Evolutionary conservation across 2,113 vertebrate species (phyloP).

Genomic region (Fulmarus glacialis): DNA sequence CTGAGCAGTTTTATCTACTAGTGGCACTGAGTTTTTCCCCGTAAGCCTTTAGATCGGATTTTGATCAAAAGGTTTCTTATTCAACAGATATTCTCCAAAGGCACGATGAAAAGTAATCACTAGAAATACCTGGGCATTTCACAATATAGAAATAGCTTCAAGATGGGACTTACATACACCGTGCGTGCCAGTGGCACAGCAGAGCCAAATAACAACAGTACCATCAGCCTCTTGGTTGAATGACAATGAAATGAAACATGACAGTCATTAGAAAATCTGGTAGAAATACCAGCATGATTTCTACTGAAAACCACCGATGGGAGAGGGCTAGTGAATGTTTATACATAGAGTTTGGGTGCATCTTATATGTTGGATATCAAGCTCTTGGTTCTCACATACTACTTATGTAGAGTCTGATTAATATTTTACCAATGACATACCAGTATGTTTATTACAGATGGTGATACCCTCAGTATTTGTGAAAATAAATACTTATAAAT

Average conservation of each 20-base stretch:
- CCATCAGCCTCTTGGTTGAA: not conserved
- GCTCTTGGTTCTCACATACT: not conserved
- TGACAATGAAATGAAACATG: not conserved
- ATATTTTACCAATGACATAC: not conserved
- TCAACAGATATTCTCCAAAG: not conserved
- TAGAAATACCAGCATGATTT: not conserved
- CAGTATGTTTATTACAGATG: not conserved
- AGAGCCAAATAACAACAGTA: accelerated
- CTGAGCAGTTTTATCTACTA: not conserved
- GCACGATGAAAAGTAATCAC: not conserved
- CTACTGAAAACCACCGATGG: not conserved
- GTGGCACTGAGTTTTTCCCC: not conserved
- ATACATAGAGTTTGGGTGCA: not conserved
- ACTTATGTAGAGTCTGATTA: not conserved
- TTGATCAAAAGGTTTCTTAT: not conserved
- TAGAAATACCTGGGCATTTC: not conserved
- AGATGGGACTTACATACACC: not conserved
- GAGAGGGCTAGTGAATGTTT: not conserved
- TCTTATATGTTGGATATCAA: not conserved
- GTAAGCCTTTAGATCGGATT: not conserved
- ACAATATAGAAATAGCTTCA: not conserved
- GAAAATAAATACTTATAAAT: slow-evolving; percentile 8
- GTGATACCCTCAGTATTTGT: not conserved
- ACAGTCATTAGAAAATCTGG: not conserved
- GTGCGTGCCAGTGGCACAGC: not conserved